Percentiles rank a stretch among this genome's conserved stretches.
phyloP scores from a whole-genome alignment of 2,797 vertebrate species.

The Aeoliscus strigatus region DNA sequence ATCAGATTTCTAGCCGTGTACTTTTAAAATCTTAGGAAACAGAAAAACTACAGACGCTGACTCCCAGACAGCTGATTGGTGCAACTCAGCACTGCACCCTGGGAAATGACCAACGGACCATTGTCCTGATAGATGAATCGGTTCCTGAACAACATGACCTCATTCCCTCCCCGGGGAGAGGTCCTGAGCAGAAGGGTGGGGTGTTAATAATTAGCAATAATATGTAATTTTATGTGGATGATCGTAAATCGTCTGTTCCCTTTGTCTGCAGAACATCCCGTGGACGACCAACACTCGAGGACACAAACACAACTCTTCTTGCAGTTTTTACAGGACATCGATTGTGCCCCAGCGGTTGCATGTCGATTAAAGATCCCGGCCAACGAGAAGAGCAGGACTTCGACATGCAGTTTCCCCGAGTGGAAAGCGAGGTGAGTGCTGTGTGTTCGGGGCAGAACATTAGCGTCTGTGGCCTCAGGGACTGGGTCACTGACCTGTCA shows the following conservation, averaged over 20 bases:
- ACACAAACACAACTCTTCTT: slow-evolving; percentile 4
- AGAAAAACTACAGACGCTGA: slow-evolving; percentile 40
- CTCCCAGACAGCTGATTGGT: slow-evolving; percentile 73
- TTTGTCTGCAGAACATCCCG: background rate
- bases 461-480: slow-evolving; percentile 26
- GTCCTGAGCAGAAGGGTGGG: slow-evolving; percentile 17
- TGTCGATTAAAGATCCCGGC: slow-evolving; percentile 9
- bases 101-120: slow-evolving; percentile 67
- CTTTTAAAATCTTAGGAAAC: slow-evolving; percentile 69
- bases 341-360: background rate
- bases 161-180: slow-evolving; percentile 45
- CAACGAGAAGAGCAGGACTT: slow-evolving; percentile 6
- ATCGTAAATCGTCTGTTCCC: slow-evolving; percentile 5
- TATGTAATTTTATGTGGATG: slow-evolving; percentile 4
- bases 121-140: slow-evolving; percentile 76
- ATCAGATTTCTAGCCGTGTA: slow-evolving; percentile 46
- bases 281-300: background rate
- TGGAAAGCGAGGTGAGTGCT: slow-evolving; percentile 24
- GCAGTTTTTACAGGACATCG: slow-evolving; percentile 19
- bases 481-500: slow-evolving; percentile 37
- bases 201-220: slow-evolving; percentile 27
- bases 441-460: slow-evolving; percentile 20
- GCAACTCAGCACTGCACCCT: slow-evolving; percentile 51
- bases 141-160: slow-evolving; percentile 79
- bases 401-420: slow-evolving; percentile 2